A percentile compares a stretch with the other conserved stretches of the same genome.
Conservation (phyloP, 1,140 invertebrate genomes). For the Neodiprion virginianus region DNA sequence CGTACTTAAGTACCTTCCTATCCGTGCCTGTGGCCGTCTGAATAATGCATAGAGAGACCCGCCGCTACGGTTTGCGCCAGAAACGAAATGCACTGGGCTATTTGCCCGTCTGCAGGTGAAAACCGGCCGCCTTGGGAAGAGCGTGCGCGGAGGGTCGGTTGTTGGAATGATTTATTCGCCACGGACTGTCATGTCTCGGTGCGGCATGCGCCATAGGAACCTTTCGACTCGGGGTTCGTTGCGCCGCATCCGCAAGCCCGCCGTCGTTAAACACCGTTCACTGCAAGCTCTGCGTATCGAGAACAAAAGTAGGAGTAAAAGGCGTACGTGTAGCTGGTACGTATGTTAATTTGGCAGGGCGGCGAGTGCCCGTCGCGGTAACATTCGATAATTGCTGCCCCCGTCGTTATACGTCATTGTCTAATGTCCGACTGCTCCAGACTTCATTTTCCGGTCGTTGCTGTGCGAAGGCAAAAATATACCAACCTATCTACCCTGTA, state of each 20-base stretch:
- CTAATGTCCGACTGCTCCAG: constrained; percentile 28
- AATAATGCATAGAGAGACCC: constrained; percentile 45
- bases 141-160: constrained; percentile 29
- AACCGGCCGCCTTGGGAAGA: constrained; percentile 26
- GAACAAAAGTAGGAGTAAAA: constrained; percentile 41
- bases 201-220: background rate
- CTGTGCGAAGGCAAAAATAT: background rate
- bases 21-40: constrained; percentile 27
- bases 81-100: constrained; percentile 36
- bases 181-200: constrained; percentile 35
- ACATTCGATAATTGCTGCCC: constrained; percentile 39
- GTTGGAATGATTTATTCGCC: constrained; percentile 52
- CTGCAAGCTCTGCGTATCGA: constrained; percentile 28
- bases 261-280: constrained; percentile 37
- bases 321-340: constrained; percentile 43
- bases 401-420: constrained; percentile 31
- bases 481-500: too few relatives aligned
- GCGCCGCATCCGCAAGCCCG: constrained; percentile 20
- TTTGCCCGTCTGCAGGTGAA: constrained; percentile 46
- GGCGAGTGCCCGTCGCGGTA: constrained; percentile 24
- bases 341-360: constrained; percentile 29
- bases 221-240: constrained; percentile 9
- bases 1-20: background rate
- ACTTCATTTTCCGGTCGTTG: background rate
- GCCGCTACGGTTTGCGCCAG: constrained; percentile 34